phyloP scores from a whole-genome alignment of 2,797 vertebrate genomes.

The Psittacula echo region DNA sequence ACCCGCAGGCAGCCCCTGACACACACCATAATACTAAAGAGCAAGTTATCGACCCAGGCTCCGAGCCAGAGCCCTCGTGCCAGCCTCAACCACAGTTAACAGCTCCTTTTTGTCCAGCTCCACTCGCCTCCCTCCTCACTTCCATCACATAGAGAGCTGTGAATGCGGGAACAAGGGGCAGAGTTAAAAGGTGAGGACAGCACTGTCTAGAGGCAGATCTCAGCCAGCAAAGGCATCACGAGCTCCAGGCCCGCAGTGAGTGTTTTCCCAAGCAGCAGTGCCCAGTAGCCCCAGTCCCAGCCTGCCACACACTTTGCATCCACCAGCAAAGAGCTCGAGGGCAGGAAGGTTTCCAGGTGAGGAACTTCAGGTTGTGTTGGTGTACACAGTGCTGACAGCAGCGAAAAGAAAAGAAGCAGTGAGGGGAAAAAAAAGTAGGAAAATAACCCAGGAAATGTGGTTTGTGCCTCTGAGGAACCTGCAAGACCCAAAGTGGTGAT shows the following conservation, averaged over 20 bases:
- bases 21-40: background rate
- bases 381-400: background rate
- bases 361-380: background rate
- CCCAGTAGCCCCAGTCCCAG: background rate
- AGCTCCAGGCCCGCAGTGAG: background rate
- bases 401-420: background rate
- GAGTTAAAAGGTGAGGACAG: background rate
- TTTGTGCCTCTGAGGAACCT: background rate
- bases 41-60: accelerated
- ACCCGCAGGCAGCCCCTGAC: background rate
- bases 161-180: accelerated
- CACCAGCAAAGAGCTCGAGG: background rate
- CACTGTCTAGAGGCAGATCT: background rate
- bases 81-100: background rate
- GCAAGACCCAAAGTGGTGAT: background rate
- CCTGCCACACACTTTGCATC: background rate
- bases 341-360: background rate
- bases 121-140: no score
- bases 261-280: background rate
- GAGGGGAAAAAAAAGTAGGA: background rate
- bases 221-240: background rate
- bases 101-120: background rate
- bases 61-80: accelerated
- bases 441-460: background rate
- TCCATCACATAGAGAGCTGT: background rate